Evolutionary conservation across 2,888 invertebrate species (phyloP).

Genomic region (Leucophenga montana): DNA sequence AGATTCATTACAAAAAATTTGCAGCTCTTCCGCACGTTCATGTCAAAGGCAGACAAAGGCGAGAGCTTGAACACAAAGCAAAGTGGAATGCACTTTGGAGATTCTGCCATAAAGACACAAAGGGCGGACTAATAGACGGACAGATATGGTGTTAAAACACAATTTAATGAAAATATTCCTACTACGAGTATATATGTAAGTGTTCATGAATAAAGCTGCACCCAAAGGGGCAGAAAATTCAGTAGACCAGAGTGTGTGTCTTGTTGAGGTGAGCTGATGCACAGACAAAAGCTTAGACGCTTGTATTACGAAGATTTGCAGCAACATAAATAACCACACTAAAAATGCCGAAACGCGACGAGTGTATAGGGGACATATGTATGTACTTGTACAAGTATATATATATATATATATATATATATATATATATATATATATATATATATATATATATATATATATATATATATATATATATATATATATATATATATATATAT

Average conservation of each 20-base stretch:
- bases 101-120: conserved; percentile 2
- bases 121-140: background rate
- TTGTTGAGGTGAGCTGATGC: no score
- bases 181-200: background rate
- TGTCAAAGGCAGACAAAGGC: conserved; percentile 56
- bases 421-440: background rate
- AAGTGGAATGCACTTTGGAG: conserved; percentile 18
- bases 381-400: background rate
- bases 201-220: background rate
- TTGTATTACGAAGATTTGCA: no score
- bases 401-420: background rate
- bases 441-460: background rate
- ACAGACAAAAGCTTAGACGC: no score
- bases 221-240: background rate
- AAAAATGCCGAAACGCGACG: conserved; percentile 59
- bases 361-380: background rate
- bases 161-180: conserved; percentile 4
- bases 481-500: background rate
- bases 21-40: conserved; percentile 67
- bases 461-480: background rate
- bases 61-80: conserved; percentile 25
- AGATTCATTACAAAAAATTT: conserved; percentile 45
- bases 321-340: conserved; percentile 57
- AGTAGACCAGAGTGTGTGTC: no score
- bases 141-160: background rate